Base-by-base conservation (phyloP, 2,113 vertebrate genomes). In the Festucalex cinctus region DNA sequence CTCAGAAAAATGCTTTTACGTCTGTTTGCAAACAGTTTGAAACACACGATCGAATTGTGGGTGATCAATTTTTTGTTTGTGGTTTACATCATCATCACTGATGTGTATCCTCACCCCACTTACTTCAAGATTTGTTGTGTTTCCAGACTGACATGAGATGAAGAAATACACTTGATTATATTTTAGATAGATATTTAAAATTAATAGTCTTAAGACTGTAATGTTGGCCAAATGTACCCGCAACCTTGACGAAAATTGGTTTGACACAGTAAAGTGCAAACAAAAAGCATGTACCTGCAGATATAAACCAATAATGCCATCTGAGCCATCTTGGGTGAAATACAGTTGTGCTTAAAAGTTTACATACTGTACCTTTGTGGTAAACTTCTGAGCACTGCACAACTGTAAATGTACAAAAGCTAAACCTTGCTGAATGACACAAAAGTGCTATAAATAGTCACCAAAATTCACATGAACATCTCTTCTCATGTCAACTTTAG, bases 1-100 rank as follows among this genome's bases (percentile, higher is more conserved):
- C 17, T 46, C 16, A 19, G 17, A 46, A 46, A 36, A 28, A 37
- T 77, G 56, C 75, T 80, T 77, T 78, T 41, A 28, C 71, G 65
- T 62, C 54, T 57, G 70, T 3, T 54, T 54, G 22, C 35, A 73
- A 66, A 81, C 59, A 73, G 66, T 54, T 69, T 69, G 48, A 49
- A 49, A 66, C 68, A 70, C 63, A 68, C 48, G 9, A 20, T 49
- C 20, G 4, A 16, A 20, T n/a, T 14, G 9, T 16, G 13, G n/a
- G 13, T 56, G 24, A 49, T n/a, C 48, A 20, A n/a, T 20, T 20
- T 49, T 49, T 49, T 8, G 46, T 49, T 14, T 54, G 51, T 54
- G 13, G 13, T 28, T 56, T 56, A 28, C 4, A 16, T 56, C 20
- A 51, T n/a, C 48, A 48, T 48, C 46, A 1, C 7, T 20, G 46